Percentiles rank a stretch among this genome's conserved stretches.
phyloP scores from a whole-genome alignment of 2,888 invertebrate species.

The Erebia epiphron region DNA sequence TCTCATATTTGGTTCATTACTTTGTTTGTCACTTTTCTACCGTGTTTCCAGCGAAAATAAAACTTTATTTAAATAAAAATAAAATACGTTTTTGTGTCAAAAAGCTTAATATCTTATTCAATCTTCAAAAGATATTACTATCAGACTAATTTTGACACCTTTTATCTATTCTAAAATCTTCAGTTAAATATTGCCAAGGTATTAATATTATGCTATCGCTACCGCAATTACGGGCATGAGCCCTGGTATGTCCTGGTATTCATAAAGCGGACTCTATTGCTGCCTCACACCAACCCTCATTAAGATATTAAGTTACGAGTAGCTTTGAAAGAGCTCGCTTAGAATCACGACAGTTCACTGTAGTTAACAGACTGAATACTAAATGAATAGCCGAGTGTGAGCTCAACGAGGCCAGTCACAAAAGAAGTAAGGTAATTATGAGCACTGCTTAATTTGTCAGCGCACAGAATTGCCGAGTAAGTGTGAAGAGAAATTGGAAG shows the following conservation, averaged over 20 bases:
- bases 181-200: not conserved
- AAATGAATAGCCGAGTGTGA: conserved; percentile 25
- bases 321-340: conserved; percentile 29
- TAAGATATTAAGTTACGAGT: conserved; percentile 33
- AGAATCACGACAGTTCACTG: conserved; percentile 22
- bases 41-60: not conserved
- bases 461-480: not conserved
- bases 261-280: conserved; percentile 27
- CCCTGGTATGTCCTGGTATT: conserved; percentile 31
- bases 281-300: conserved; percentile 28
- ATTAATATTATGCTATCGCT: not conserved
- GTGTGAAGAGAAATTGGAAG: not conserved
- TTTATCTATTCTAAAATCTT: not conserved
- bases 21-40: not conserved
- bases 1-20: conserved; percentile 1
- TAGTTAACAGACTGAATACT: conserved; percentile 23
- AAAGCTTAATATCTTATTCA: not conserved
- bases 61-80: not conserved
- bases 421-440: conserved; percentile 22
- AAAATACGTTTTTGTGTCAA: not conserved
- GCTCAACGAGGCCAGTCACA: conserved; percentile 18
- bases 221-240: conserved; percentile 22
- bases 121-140: too few relatives aligned
- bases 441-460: not conserved
- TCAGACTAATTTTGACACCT: not conserved